Base-by-base conservation (phyloP, 1,140 invertebrate genomes). In the Eciton burchellii region DNA sequence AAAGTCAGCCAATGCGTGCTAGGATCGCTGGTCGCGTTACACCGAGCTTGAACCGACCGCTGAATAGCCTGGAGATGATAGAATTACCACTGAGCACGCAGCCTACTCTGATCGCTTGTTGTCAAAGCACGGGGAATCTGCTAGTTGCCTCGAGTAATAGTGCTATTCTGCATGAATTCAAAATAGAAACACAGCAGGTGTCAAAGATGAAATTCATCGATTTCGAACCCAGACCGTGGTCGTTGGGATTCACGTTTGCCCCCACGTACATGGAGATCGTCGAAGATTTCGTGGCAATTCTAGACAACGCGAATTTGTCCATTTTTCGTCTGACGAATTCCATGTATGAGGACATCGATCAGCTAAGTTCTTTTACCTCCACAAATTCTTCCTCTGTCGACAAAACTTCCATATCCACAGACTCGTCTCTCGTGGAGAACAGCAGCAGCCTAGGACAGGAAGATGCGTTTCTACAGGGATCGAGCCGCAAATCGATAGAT, bases 1-100 rank as follows among this genome's bases (percentile, higher is more conserved):
- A 93, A 89, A 94, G 93, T 83, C 95, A 95, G 72, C 94, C 96
- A 11, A 96, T 97, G 95, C 92, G 96, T 76, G 96, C 96, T 1
- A 93, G 96, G 70, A 96, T 97, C 52, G 96, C 96, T 16, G 96
- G 96, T 0, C 89, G 96, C 62, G 96, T 96, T 0, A 96, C 96
- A 1, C 95, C 96, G 0, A 96, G 95, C 71, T 93, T 94, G 60
- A 95, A 94, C 79, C 93, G 95, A 65, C 94, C 95, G n/a, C 84
- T 94, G 65, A 93, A 94, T 74, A 93, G 94, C 85, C 90, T 96
- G 47, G 96, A 96, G 89, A 96, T 96, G 96, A 96, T 96, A 77
- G 96, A 96, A 86, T 90, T 96, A 24, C 96, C 96, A 1, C 89
- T 96, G 0, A 95, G 93, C 49, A 86, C 88, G 85, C 95, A 93